These are phyloP conservation scores for Pelecanus crispus DNA, from an alignment of 2,113 vertebrate genomes.

Conservation along the genomic window DNA sequence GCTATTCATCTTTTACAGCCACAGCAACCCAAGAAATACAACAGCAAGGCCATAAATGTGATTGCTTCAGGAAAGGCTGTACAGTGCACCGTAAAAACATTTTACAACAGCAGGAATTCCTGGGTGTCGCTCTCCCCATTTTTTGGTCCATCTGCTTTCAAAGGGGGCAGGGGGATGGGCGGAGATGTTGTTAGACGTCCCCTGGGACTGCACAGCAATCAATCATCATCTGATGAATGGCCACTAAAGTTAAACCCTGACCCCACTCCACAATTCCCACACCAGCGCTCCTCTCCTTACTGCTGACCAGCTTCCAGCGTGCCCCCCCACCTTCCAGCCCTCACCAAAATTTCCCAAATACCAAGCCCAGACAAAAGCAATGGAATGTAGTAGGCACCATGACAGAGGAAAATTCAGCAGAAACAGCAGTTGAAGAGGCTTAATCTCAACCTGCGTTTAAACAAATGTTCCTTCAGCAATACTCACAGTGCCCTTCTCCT, in stretches of 20 bases:
- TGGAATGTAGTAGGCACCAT: conserved; percentile 68
- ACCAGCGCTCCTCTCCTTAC: conserved; percentile 46
- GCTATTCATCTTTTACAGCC: conserved; percentile 71
- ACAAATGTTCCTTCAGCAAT: not conserved
- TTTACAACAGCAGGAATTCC: conserved; percentile 73
- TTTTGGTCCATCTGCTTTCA: conserved; percentile 69
- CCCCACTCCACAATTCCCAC: conserved; percentile 70
- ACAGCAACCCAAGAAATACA: conserved; percentile 59
- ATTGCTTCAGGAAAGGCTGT: conserved; percentile 68
- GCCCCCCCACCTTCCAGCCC: conserved; percentile 62
- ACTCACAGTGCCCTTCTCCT: not conserved
- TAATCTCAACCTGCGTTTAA: conserved; percentile 8
- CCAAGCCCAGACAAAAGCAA: conserved; percentile 77
- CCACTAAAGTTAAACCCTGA: conserved; percentile 78
- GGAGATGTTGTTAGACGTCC: conserved; percentile 68
- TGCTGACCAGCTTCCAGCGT: conserved; percentile 50
- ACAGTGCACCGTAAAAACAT: conserved; percentile 69
- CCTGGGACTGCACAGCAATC: conserved; percentile 75
- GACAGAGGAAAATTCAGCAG: conserved; percentile 47
- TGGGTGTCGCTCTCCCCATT: conserved; percentile 66
- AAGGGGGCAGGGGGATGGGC: conserved; percentile 57
- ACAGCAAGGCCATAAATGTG: conserved; percentile 64
- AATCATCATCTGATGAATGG: conserved; percentile 84
- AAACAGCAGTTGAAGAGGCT: conserved; percentile 33
- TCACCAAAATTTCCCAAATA: conserved; percentile 79